Conservation (phyloP, 2,888 invertebrate genomes). For the Eupithecia centaureata region DNA sequence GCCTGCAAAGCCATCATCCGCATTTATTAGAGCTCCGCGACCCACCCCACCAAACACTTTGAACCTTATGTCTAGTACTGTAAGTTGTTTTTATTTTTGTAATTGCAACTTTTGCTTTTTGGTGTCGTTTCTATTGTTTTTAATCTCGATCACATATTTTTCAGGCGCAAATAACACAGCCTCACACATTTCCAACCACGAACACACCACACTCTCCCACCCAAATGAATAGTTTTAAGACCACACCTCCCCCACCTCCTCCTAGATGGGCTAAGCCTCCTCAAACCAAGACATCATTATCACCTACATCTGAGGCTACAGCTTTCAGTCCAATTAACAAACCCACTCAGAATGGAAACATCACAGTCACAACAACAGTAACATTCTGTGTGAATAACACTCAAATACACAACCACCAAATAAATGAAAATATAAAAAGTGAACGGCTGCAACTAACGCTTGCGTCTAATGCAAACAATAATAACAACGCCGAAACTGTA, state of each 20-base stretch:
- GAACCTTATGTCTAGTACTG: conserved; percentile 87
- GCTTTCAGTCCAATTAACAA: conserved; percentile 78
- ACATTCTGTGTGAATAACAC: conserved; percentile 90
- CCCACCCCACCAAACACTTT: conserved; percentile 93
- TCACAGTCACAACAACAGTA: conserved; percentile 93
- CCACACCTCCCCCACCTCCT: conserved; percentile 92
- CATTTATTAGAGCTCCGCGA: conserved; percentile 86
- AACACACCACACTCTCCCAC: conserved; percentile 74
- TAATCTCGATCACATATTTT: conserved; percentile 74
- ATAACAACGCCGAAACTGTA: conserved; percentile 69
- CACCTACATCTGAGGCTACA: conserved; percentile 72
- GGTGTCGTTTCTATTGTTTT: conserved; percentile 59
- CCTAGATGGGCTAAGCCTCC: conserved; percentile 93
- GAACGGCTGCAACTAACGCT: conserved; percentile 82
- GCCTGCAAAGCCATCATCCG: conserved; percentile 73
- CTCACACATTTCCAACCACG: conserved; percentile 77
- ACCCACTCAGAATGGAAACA: conserved; percentile 86
- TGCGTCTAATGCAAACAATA: conserved; percentile 79
- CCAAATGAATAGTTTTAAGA: conserved; percentile 67
- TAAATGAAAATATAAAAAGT: conserved; percentile 77
- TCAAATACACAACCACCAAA: conserved; percentile 81
- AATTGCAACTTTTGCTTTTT: conserved; percentile 48
- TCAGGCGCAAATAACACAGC: conserved; percentile 84
- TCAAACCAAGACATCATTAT: conserved; percentile 77
- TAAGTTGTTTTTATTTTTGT: conserved; percentile 54